Evolutionary conservation across 2,888 invertebrate species (phyloP).

Genomic region (Meloe dianella): DNA sequence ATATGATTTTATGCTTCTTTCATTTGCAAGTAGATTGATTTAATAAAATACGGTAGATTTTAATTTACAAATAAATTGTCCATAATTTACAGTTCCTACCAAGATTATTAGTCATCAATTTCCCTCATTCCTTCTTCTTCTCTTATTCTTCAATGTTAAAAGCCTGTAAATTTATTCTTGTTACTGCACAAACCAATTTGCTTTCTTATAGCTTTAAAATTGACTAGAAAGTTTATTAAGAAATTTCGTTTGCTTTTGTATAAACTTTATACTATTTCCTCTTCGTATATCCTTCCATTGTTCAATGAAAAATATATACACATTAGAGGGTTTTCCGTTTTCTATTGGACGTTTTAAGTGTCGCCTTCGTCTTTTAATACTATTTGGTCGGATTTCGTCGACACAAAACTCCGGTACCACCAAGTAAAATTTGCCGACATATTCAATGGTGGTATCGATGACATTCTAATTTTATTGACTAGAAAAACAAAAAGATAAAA

Average conservation of each 20-base stretch:
- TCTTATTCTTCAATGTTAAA: neutral
- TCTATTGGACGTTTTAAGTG: neutral
- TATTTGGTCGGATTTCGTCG: neutral
- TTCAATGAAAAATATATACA: neutral
- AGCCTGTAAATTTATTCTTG: neutral
- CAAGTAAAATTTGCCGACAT: neutral
- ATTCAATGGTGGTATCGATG: neutral
- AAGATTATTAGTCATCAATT: neutral
- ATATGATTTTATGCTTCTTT: neutral
- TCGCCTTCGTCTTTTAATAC: neutral
- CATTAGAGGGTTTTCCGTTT: neutral
- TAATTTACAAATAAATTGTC: neutral
- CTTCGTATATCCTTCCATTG: neutral
- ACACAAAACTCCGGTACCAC: too few relatives aligned
- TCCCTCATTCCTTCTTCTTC: neutral
- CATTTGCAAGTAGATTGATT: neutral
- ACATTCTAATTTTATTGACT: constrained; percentile 1
- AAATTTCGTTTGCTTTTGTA: constrained; percentile 7
- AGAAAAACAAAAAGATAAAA: neutral
- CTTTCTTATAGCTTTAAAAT: neutral
- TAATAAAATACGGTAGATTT: neutral
- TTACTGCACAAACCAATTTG: neutral
- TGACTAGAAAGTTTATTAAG: constrained; percentile 1
- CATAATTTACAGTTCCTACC: neutral
- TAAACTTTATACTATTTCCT: neutral